Evolutionary conservation across 2,113 vertebrate species (phyloP), one percentile per base, ranked within the genome.

Genomic region (Grammomys surdaster): DNA sequence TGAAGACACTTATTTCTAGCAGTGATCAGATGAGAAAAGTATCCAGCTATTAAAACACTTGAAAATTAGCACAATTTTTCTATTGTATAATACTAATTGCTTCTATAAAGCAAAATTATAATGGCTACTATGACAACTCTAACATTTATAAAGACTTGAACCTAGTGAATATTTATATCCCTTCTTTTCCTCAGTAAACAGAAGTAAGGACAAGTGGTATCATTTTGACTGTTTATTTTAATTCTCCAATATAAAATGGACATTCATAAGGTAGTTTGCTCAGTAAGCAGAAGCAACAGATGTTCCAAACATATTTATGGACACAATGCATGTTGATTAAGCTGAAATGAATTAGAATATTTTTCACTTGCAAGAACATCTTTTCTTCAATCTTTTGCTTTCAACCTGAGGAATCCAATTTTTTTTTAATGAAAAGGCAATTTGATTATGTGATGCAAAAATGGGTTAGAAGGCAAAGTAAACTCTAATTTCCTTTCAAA

Each of bases 351-450:
- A 92, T 90, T 90, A 43, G 89, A 54, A 17, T 76, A 69, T 46
- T 65, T 95, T 91, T 87, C 54, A 65, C 75, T 75, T 33, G 76
- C 31, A 87, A 94, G 20, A 5, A 70, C 11, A 86, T 80, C 3
- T 94, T 93, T 87, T 91, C 58, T 94, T 90, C 40, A 76, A 12
- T 70, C 69, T 81, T 94, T 16, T 91, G 70, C 11, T 60, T 88
- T 91, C n/a, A 76, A 88, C 31, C 33, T 14, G 26, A 67, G 77
- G 14, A 31, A 14, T 56, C 87, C 11, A 46, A 5, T 93, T 97
- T 86, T 67, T 91, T 54, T 51, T 51, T 40, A 40, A 9, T 69
- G 51, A 91, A 93, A 93, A 92, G 75, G 28, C n/a, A 73, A 58
- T 90, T 92, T 40, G 86, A 24, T 51, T 92, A 26, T 51, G 33